Conservation (phyloP, 2,797 vertebrate genomes). For the Enteromius argenteus region DNA sequence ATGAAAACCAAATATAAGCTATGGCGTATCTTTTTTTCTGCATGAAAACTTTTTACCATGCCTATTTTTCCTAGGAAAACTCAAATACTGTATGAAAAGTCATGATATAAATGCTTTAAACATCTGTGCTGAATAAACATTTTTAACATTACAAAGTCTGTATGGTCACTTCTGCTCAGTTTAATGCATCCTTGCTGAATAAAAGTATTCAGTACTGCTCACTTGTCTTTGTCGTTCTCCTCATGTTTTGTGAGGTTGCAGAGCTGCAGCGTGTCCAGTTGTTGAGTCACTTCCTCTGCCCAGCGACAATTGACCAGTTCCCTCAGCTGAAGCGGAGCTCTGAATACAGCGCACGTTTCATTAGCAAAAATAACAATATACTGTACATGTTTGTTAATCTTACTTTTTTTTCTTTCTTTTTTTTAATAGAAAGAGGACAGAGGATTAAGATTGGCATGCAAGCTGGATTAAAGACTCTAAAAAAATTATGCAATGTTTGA, state of each 20-base stretch:
- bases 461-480: not conserved
- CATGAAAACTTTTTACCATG: not conserved
- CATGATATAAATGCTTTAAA: not conserved
- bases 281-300: constrained; percentile 98
- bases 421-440: not conserved
- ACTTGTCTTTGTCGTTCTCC: constrained; percentile 99
- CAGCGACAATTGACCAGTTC: constrained; percentile 98
- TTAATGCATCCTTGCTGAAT: not conserved
- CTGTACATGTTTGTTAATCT: not conserved
- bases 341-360: constrained; percentile 59
- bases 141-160: not conserved
- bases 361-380: not conserved
- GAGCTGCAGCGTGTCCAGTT: constrained; percentile 96
- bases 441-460: not conserved
- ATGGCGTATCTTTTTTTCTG: not conserved
- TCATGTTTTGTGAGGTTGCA: constrained; percentile 97
- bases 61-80: not conserved
- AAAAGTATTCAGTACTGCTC: constrained; percentile 53
- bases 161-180: not conserved
- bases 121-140: not conserved
- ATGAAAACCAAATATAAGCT: not conserved
- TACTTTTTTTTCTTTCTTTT: not conserved
- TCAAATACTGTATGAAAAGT: not conserved
- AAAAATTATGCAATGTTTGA: not conserved
- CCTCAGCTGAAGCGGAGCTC: constrained; percentile 92